A percentile compares a stretch with the other conserved stretches of the same genome.
Evolutionary conservation across 2,113 vertebrate genomes (phyloP).

Genomic region (Clupea harengus): DNA sequence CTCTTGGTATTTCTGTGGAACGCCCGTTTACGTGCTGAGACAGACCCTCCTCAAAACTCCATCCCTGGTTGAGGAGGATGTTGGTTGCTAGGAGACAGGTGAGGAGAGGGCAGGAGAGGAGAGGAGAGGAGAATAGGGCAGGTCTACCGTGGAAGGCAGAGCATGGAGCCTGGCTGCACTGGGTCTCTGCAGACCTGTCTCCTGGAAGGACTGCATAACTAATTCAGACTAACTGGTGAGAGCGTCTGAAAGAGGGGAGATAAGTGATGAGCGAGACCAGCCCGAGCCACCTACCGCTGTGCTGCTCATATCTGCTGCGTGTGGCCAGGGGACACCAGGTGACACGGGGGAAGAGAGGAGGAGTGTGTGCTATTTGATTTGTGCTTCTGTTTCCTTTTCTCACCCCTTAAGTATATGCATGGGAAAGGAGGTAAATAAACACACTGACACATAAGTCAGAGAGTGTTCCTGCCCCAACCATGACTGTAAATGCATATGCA

Average conservation of each 20-base stretch:
- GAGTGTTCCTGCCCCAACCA: too few relatives aligned
- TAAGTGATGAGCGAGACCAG: conserved; percentile 45
- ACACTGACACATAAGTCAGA: not conserved
- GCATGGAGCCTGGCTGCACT: not conserved
- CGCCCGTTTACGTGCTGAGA: not conserved
- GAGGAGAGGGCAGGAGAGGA: not conserved
- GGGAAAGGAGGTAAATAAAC: not conserved
- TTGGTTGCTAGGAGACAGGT: not conserved
- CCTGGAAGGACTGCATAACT: conserved; percentile 43
- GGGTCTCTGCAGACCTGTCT: not conserved
- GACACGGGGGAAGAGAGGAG: not conserved
- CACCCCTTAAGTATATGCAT: too few relatives aligned
- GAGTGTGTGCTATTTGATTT: not conserved
- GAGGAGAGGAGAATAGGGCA: not conserved
- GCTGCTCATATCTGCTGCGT: not conserved
- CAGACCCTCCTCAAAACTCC: not conserved
- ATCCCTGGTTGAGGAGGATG: not conserved
- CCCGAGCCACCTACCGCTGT: conserved; percentile 24
- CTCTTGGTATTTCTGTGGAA: not conserved
- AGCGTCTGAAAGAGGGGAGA: conserved; percentile 46
- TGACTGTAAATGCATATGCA: not conserved
- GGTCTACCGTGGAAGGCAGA: not conserved
- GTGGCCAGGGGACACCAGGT: not conserved
- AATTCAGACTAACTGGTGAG: conserved; percentile 48
- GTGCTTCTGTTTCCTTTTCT: too few relatives aligned